Evolutionary conservation across 2,113 vertebrate species (phyloP), one percentile per base, ranked within the genome.

Genomic region (Cyrtonyx montezumae): DNA sequence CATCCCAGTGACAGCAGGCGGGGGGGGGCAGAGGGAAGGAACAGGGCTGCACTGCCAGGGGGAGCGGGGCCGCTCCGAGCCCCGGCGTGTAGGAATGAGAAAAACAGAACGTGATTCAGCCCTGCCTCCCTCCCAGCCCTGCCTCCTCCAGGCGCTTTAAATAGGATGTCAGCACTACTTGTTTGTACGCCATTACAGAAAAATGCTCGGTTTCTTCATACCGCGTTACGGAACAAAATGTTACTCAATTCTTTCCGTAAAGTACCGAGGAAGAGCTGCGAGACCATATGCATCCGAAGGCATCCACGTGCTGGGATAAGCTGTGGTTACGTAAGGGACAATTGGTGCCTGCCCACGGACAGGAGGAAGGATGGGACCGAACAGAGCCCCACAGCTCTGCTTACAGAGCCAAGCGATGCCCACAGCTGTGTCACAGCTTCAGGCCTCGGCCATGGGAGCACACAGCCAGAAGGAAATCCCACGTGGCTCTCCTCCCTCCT

Each of bases 111-210:
- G 18, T n/a, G 51, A 86, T 70, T 48, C 76, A 89, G 90, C 79
- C 80, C 70, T 81, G 89, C 86, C 80, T 79, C 51, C 61, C 77
- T 89, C 79, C 4, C 17, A 79, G 83, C 83, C 80, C 74, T 78
- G 40, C 93, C 90, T 88, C 90, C 92, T 74, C 78, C 68, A 1
- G 89, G 18, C 0, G 9, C 92, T 85, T 74, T 83, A 87, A 92
- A 93, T 91, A 95, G 95, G 92, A 93, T 90, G 87, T 87, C 82
- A 94, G 23, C 94, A 83, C 90, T 74, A 46, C 91, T 95, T 94
- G 96, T 90, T 94, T 95, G 75, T 73, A 91, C 0, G 17, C 82
- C 94, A 92, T 51, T 83, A 69, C 81, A 87, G 84, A 84, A 85
- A 85, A 80, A 61, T 1, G 59, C 73, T 68, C 8, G 1, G 73